Percentiles rank a stretch among this genome's conserved stretches.
phyloP scores from a whole-genome alignment of 1,140 invertebrate species.

The Acromyrmex heyeri region DNA sequence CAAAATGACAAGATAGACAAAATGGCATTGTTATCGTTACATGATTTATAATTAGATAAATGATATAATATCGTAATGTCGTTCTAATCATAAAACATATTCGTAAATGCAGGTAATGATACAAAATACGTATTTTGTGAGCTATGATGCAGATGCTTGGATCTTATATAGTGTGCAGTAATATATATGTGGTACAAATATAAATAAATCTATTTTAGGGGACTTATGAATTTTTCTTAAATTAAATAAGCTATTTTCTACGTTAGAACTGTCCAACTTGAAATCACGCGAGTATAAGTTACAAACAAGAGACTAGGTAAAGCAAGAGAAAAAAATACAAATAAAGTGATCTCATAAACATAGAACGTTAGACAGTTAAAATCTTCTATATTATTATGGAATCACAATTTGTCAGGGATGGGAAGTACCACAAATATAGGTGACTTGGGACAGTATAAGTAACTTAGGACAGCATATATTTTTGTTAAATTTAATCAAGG shows the following conservation, averaged over 20 bases:
- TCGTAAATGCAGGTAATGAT: conserved; percentile 55
- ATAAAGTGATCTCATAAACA: not conserved
- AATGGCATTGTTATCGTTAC: conserved; percentile 3
- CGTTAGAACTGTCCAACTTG: not conserved
- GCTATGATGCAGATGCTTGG: not conserved
- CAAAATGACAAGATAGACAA: not conserved
- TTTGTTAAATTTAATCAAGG: too few relatives aligned
- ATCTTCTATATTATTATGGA: conserved; percentile 9
- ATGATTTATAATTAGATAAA: conserved; percentile 28
- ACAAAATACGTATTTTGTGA: conserved; percentile 60
- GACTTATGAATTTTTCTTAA: not conserved
- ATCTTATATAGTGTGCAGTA: not conserved
- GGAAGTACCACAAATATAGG: too few relatives aligned
- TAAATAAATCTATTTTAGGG: not conserved
- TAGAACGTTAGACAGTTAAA: not conserved
- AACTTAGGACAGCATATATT: too few relatives aligned
- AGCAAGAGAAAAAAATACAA: conserved; percentile 18
- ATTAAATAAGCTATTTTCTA: conserved; percentile 12
- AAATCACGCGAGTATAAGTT: not conserved
- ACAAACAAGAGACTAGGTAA: not conserved
- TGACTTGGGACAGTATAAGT: too few relatives aligned
- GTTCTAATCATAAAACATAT: not conserved
- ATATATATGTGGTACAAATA: not conserved
- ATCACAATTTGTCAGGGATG: not conserved
- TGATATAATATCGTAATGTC: not conserved